These are phyloP conservation scores for Phenganax stokvisi DNA, from an alignment of 92 coral and sea anemone species.

Conservation along the genomic window DNA sequence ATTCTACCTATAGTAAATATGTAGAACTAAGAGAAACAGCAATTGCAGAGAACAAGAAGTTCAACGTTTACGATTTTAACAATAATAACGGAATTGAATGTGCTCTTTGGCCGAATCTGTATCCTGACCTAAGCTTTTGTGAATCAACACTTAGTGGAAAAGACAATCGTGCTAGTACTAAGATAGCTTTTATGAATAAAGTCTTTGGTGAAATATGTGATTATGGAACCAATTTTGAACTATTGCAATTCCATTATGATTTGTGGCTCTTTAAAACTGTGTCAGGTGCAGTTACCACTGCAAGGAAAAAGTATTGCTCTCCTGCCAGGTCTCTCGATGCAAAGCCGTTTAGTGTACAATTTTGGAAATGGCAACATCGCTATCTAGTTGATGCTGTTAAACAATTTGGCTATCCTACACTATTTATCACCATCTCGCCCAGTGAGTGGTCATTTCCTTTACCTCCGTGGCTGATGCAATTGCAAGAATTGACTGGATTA, in stretches of 20 bases:
- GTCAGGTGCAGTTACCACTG: constrained; percentile 16
- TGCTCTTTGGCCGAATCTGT: neutral
- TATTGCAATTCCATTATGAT: constrained; percentile 5
- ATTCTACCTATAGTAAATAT: neutral
- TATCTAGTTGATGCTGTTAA: constrained; percentile 5
- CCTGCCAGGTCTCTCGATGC: constrained; percentile 4
- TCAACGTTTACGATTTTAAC: constrained; percentile 20
- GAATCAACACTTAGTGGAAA: constrained; percentile 38
- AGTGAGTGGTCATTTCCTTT: constrained; percentile 31
- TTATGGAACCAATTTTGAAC: neutral
- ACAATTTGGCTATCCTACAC: neutral
- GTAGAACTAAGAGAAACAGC: constrained; percentile 6
- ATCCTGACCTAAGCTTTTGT: constrained; percentile 43
- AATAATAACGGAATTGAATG: neutral
- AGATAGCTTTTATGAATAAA: constrained; percentile 26
- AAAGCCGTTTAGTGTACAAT: constrained; percentile 2
- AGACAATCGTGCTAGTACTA: constrained; percentile 25
- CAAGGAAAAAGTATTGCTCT: neutral
- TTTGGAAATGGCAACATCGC: constrained; percentile 22
- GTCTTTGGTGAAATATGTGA: neutral
- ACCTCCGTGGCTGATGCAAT: neutral
- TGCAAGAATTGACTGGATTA: neutral
- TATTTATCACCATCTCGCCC: neutral
- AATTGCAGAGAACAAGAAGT: neutral
- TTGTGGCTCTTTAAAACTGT: constrained; percentile 3